These are phyloP conservation scores for Eupithecia insigniata DNA, from an alignment of 2,888 invertebrate species.

Conservation along the genomic window DNA sequence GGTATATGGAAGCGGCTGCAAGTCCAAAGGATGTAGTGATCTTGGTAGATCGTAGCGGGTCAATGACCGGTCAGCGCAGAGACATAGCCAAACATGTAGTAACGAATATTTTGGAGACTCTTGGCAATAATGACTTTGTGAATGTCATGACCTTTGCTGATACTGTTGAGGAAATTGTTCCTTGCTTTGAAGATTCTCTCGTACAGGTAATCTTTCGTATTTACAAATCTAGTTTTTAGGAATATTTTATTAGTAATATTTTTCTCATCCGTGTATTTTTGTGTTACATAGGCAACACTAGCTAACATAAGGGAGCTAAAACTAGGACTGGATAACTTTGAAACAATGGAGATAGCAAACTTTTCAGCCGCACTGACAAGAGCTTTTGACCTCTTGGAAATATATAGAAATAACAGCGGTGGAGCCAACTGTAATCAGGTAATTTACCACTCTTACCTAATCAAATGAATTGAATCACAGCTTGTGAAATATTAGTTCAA, in stretches of 20 bases:
- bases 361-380: conserved; percentile 94
- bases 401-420: conserved; percentile 84
- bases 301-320: conserved; percentile 93
- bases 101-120: conserved; percentile 95
- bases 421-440: conserved; percentile 87
- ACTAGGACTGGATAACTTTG: conserved; percentile 89
- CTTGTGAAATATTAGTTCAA: not conserved
- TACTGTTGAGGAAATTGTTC: conserved; percentile 90
- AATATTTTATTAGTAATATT: not conserved
- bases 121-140: conserved; percentile 99
- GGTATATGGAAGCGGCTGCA: conserved; percentile 99
- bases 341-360: conserved; percentile 96
- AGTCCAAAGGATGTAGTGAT: conserved; percentile 97
- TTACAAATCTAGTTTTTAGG: not conserved
- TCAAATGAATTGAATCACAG: not conserved
- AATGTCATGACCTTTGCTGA: conserved; percentile 97
- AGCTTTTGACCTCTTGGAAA: conserved; percentile 94
- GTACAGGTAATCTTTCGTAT: conserved; percentile 88
- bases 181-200: conserved; percentile 94
- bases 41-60: conserved; percentile 94
- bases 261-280: not conserved
- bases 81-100: conserved; percentile 96
- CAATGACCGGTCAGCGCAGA: conserved; percentile 94
- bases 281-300: conserved; percentile 88
- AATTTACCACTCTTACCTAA: not conserved